Base-by-base conservation (phyloP, 2,113 vertebrate genomes). In the Microcebus murinus region DNA sequence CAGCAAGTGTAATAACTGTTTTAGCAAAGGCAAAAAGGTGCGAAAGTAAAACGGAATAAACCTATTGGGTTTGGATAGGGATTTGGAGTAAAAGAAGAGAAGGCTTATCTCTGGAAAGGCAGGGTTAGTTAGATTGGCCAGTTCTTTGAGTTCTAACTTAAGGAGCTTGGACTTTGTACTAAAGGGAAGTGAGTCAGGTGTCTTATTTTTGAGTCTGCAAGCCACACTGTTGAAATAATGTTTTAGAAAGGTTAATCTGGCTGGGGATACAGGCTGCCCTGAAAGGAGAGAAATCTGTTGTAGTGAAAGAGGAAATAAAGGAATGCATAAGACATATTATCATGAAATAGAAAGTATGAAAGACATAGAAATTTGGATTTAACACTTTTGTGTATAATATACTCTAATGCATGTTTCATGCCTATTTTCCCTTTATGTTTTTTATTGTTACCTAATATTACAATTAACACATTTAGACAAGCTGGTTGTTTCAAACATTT, bases 401-500 rank as follows among this genome's bases (percentile, higher is more conserved):
- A 68, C 8, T 76, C 4, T 34, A 80, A 31, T 73, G 15, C 25
- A 5, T 87, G 23, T 85, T 70, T 71, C 52, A 25, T 67, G 34
- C 52, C 25, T 92, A 42, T 48, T 94, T 95, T 4, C 3, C 25
- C n/a, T 87, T 6, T 67, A n/a, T 89, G 7, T 48, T 42, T 94
- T 94, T 93, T 76, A 70, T 27, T 67, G 27, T 87, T 81, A 77
- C 3, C 12, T 79, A 70, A 63, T 11, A 31, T 25, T 48, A 68
- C 1, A 77, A n/a, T 39, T 0, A 55, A 31, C 34, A 82, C 31
- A 89, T 83, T 94, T 21, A 86, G 5, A 63, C 0, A 73, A 83
- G 17, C 20, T 59, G 18, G 5, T 82, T 91, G 23, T 91, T 77
- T 94, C 57, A 94, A 57, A 79, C 8, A 92, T 45, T 94, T 95